Evolutionary conservation across 30 jellyfish, hydroid and myxozoan genomes (phyloP), one percentile per base, ranked within the genome.

Genomic region (Turritopsis rubra): DNA sequence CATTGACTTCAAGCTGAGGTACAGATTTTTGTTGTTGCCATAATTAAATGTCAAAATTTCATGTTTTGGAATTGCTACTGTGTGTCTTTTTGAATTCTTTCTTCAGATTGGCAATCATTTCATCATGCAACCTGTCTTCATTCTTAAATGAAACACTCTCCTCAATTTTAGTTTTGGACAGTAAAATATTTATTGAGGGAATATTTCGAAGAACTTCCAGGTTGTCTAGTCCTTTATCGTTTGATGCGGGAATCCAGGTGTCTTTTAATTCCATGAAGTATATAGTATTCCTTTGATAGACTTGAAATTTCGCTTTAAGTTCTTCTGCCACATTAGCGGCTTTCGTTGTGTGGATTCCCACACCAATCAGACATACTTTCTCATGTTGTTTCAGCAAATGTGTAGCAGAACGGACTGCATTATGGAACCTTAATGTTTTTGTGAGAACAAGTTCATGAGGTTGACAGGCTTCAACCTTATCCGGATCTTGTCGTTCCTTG

Each of bases 301-400:
- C 70, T 17, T 65, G 29, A 21, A 66, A 65, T 65, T 52, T 68
- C 66, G 85, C 41, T 65, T 82, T 82, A 24, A 82, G 30, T 23
- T 82, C 85, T 65, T 82, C 88, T 0, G 88, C 88, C 27, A 82
- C 75, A 21, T 66, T 71, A 71, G 71, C 65, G 66, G 88, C 85
- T 71, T 71, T 60, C 24, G 85, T 30, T 25, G 54, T 68, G 41
- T 29, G 20, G 21, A 26, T 23, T 13, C 85, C 88, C 20, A 21
- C 65, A 23, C 82, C 88, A 65, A 18, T 28, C 18, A 82, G 20
- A 31, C 29, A 23, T 65, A 71, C 88, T 71, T 82, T 65, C 86
- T 29, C 24, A 4, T 72, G 72, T 27, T 66, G 22, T 66, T 71
- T 53, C n/a, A 82, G 41, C 23, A 74, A n/a, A 0, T 74, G 18